Evolutionary conservation across 2,888 invertebrate species (phyloP).

Genomic region (Carabus problematicus): DNA sequence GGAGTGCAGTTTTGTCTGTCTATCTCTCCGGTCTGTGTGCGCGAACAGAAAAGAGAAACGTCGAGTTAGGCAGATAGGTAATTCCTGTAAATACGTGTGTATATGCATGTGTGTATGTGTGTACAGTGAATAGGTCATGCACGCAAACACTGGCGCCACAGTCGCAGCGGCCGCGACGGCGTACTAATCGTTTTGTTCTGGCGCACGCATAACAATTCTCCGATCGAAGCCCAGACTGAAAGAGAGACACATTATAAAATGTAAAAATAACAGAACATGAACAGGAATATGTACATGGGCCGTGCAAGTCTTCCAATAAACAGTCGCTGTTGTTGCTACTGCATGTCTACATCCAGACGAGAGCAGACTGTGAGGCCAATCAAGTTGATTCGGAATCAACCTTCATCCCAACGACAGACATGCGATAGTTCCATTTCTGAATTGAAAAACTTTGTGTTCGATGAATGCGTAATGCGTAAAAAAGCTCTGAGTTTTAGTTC

Average conservation of each 20-base stretch:
- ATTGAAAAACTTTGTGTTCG: too few species aligned
- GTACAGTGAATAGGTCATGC: slow-evolving; percentile 15
- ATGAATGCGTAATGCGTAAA: too few species aligned
- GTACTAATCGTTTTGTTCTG: slow-evolving; percentile 40
- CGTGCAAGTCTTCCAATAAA: too few species aligned
- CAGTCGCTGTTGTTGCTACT: too few species aligned
- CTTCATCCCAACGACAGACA: too few species aligned
- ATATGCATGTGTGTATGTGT: slow-evolving; percentile 4
- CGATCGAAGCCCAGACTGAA: slow-evolving; percentile 7
- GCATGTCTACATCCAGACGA: too few species aligned
- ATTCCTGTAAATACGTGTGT: slow-evolving; percentile 1
- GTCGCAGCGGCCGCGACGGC: slow-evolving; percentile 12
- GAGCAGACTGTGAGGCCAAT: too few species aligned
- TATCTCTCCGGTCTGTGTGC: not conserved
- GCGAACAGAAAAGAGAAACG: slow-evolving; percentile 6
- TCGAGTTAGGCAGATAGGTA: slow-evolving; percentile 16
- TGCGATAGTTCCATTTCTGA: too few species aligned
- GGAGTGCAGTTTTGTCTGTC: not conserved
- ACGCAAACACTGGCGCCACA: slow-evolving; percentile 39
- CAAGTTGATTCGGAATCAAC: too few species aligned
- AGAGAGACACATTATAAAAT: slow-evolving; percentile 14
- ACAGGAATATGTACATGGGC: not conserved
- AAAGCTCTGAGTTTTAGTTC: too few species aligned
- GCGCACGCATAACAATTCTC: slow-evolving; percentile 23
- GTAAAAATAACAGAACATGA: slow-evolving; percentile 22